A percentile compares a stretch with the other conserved stretches of the same genome.
These are phyloP conservation scores for Cantharis rustica DNA, from an alignment of 2,888 invertebrate genomes.

Conservation along the genomic window DNA sequence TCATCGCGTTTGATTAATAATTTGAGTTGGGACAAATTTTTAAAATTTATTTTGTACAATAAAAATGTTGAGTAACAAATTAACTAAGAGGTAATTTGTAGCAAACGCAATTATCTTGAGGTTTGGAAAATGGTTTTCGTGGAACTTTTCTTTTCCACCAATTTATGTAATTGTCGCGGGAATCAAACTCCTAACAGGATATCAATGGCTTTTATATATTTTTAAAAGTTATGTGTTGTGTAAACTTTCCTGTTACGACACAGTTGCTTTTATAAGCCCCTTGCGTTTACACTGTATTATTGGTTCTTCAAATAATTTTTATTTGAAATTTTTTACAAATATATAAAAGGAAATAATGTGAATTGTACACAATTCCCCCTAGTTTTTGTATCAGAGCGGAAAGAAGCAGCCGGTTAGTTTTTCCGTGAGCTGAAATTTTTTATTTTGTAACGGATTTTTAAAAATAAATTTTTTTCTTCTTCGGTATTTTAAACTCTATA, in stretches of 20 bases:
- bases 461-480: not conserved
- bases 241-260: not conserved
- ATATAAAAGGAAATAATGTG: not conserved
- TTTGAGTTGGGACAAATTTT: not conserved
- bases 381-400: not conserved
- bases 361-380: not conserved
- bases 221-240: not conserved
- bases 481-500: not conserved
- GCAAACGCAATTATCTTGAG: not conserved
- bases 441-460: not conserved
- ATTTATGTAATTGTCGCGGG: not conserved
- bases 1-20: not conserved
- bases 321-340: not conserved
- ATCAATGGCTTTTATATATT: not conserved
- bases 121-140: not conserved
- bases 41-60: not conserved
- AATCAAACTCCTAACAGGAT: not conserved
- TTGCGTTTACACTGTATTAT: not conserved
- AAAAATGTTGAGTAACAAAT: not conserved
- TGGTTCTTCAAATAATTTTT: not conserved
- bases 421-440: no score
- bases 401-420: not conserved
- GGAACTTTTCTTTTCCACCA: not conserved
- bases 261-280: not conserved
- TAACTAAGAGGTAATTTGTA: not conserved